Conservation (phyloP, 2,888 invertebrate genomes). For the Hyposoter dolosus region DNA sequence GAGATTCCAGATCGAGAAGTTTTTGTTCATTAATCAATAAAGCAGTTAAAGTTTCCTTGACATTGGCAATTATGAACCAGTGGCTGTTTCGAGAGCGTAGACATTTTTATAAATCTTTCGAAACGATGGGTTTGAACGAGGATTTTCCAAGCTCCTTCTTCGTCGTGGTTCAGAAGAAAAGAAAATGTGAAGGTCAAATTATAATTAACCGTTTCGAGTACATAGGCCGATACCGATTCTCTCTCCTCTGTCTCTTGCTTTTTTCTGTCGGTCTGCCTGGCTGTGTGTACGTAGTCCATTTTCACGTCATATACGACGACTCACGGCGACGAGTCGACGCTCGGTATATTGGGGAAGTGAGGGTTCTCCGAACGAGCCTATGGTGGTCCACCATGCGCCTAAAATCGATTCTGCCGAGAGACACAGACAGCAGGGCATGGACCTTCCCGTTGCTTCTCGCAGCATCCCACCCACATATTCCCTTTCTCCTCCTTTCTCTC, state of each 20-base stretch:
- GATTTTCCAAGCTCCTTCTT: background rate
- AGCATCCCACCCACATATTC: constrained; percentile 28
- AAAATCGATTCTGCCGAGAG: constrained; percentile 81
- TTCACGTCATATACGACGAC: constrained; percentile 40
- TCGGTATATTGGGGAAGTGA: constrained; percentile 46
- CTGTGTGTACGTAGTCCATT: constrained; percentile 33
- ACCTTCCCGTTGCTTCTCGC: constrained; percentile 71
- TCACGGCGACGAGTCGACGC: constrained; percentile 19
- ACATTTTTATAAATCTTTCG: background rate
- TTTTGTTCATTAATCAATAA: background rate
- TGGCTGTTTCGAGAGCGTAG: background rate
- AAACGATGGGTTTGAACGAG: background rate
- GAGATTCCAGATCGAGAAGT: too few relatives aligned
- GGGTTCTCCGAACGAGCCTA: constrained; percentile 69
- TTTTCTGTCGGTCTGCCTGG: constrained; percentile 9
- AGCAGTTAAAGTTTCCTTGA: background rate
- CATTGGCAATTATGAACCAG: background rate
- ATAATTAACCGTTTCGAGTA: constrained; percentile 22
- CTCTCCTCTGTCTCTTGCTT: constrained; percentile 37
- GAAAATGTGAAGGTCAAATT: constrained; percentile 1
- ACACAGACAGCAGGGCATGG: constrained; percentile 75
- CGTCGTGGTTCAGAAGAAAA: background rate
- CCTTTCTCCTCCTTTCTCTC: constrained; percentile 5
- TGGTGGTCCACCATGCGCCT: constrained; percentile 79
- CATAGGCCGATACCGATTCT: constrained; percentile 26